Evolutionary conservation across 2,113 vertebrate genomes (phyloP).

Genomic region (Brevimyrus niger): DNA sequence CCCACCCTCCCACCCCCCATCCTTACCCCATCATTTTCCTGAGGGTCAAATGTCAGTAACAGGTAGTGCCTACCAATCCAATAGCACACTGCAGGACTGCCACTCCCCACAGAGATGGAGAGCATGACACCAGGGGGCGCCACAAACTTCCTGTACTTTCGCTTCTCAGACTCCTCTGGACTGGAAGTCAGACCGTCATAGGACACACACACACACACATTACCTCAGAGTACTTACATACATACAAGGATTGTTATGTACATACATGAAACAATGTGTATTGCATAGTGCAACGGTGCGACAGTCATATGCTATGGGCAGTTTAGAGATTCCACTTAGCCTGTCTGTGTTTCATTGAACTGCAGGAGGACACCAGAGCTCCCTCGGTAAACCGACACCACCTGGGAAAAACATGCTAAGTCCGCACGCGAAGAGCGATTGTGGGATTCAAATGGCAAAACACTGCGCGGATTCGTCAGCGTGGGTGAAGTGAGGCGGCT

Average conservation of each 20-base stretch:
- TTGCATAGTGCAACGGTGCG: neutral
- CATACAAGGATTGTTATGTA: neutral
- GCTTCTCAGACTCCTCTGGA: neutral
- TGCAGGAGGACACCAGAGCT: neutral
- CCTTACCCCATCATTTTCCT: conserved; percentile 62
- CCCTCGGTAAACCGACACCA: neutral
- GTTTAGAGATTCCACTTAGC: conserved; percentile 20
- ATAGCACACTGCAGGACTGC: neutral
- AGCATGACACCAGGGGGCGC: neutral
- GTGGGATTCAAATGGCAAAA: neutral
- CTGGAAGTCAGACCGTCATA: neutral
- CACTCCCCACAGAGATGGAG: neutral
- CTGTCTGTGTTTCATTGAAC: neutral
- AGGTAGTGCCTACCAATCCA: conserved; percentile 32
- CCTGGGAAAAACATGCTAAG: neutral
- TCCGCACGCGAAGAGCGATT: neutral
- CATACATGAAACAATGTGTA: neutral
- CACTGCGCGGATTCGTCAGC: neutral
- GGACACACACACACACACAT: neutral
- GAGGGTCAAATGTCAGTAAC: conserved; percentile 61
- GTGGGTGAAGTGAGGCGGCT: conserved; percentile 21
- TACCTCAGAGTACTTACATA: neutral
- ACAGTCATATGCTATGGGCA: neutral
- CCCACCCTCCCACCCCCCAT: conserved; percentile 34
- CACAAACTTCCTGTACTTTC: neutral